Conservation (phyloP, 2,113 vertebrate species). For the Brachyistius frenatus region DNA sequence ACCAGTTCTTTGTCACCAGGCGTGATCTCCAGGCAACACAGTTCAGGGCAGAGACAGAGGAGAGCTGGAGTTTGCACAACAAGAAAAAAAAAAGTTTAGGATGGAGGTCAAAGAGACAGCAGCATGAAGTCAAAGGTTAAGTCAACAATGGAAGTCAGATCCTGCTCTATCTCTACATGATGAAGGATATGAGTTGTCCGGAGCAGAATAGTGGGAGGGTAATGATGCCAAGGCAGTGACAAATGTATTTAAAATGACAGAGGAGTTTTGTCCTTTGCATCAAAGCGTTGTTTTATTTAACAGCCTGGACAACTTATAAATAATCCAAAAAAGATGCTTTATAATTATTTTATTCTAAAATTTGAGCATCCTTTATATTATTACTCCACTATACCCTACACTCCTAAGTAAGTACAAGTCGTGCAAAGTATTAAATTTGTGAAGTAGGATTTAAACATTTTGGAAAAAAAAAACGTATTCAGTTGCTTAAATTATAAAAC, state of each 20-base stretch:
- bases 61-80: conserved; percentile 74
- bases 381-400: too few species aligned
- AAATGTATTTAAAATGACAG: conserved; percentile 48
- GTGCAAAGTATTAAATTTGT: not conserved
- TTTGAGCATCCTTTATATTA: not conserved
- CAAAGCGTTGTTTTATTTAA: conserved; percentile 38
- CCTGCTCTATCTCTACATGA: conserved; percentile 57
- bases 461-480: not conserved
- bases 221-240: conserved; percentile 53
- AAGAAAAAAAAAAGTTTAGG: conserved; percentile 45
- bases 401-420: not conserved
- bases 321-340: not conserved
- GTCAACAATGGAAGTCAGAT: conserved; percentile 72
- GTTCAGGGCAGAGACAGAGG: conserved; percentile 64
- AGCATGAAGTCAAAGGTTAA: conserved; percentile 70
- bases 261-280: conserved; percentile 34
- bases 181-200: conserved; percentile 69
- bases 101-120: conserved; percentile 45
- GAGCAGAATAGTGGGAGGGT: conserved; percentile 39
- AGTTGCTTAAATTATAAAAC: not conserved
- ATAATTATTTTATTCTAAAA: not conserved
- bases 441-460: not conserved
- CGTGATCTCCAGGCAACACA: conserved; percentile 79
- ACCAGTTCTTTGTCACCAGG: conserved; percentile 82
- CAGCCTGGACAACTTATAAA: not conserved